These are phyloP conservation scores for Melipona bicolor DNA, from an alignment of 2,888 invertebrate genomes.

Conservation along the genomic window DNA sequence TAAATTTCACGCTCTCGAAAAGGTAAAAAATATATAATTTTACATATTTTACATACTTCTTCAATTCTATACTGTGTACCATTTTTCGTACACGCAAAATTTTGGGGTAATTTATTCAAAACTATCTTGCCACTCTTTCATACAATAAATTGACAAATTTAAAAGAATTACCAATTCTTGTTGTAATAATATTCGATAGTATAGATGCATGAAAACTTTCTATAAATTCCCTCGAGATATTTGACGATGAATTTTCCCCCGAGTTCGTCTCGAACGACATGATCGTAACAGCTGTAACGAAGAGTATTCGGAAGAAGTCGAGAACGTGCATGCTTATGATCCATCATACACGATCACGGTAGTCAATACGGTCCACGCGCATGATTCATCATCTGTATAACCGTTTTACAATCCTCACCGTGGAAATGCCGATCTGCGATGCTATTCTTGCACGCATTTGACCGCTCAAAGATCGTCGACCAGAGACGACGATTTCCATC, in stretches of 20 bases:
- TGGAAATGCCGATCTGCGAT: slow-evolving; percentile 58
- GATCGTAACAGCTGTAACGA: slow-evolving; percentile 46
- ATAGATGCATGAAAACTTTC: neutral
- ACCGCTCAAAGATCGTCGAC: slow-evolving; percentile 22
- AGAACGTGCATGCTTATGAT: slow-evolving; percentile 34
- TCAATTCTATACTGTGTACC: too few species aligned
- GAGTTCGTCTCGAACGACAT: neutral
- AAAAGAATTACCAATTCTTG: neutral
- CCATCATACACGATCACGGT: slow-evolving; percentile 61
- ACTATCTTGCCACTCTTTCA: too few species aligned
- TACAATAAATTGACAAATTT: too few species aligned
- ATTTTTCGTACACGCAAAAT: too few species aligned
- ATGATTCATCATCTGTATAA: slow-evolving; percentile 63
- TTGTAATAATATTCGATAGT: neutral
- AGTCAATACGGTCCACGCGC: slow-evolving; percentile 45
- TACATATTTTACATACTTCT: too few species aligned
- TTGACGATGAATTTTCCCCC: too few species aligned
- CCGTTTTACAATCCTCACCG: slow-evolving; percentile 50
- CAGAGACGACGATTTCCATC: slow-evolving; percentile 12
- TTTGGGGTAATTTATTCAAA: too few species aligned
- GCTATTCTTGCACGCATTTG: slow-evolving; percentile 44
- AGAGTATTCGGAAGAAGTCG: neutral
- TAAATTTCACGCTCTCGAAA: too few species aligned
- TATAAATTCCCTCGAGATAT: neutral
- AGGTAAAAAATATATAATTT: too few species aligned